phyloP scores from a whole-genome alignment of 2,797 vertebrate species.

The Pseudochirops corinnae region DNA sequence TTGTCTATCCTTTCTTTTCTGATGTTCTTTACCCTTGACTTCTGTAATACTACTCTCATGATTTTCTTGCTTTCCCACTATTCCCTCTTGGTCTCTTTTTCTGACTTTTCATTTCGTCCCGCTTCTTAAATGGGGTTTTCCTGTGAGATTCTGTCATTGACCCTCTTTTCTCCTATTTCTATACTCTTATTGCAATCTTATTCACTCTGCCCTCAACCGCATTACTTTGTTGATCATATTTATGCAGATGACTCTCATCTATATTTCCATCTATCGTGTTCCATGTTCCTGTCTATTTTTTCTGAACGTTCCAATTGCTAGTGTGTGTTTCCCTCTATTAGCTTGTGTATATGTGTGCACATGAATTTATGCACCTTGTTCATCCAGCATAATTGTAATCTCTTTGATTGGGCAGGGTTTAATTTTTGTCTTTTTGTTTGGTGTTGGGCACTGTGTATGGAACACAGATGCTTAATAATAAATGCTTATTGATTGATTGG shows the following conservation, averaged over 20 bases:
- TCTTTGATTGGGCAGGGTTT: too few species aligned
- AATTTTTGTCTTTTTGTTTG: not conserved
- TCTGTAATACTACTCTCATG: not conserved
- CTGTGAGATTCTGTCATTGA: not conserved
- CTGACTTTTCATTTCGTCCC: not conserved
- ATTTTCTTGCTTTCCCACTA: not conserved
- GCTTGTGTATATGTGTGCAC: too few species aligned
- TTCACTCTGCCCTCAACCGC: too few species aligned
- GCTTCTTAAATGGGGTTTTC: not conserved
- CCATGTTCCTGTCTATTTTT: not conserved
- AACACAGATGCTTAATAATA: not conserved
- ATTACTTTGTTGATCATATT: not conserved
- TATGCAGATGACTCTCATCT: not conserved
- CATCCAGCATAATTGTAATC: too few species aligned
- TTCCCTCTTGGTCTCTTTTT: not conserved
- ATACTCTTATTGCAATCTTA: too few species aligned
- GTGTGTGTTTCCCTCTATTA: too few species aligned
- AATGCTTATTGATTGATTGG: not conserved
- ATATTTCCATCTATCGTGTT: not conserved
- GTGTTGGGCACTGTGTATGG: not conserved
- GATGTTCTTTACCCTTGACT: not conserved
- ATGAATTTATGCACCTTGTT: too few species aligned
- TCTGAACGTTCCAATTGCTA: too few species aligned
- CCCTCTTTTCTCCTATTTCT: not conserved
- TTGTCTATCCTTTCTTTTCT: not conserved